These are phyloP conservation scores for Agrochola macilenta DNA, from an alignment of 2,888 invertebrate genomes.

Conservation along the genomic window DNA sequence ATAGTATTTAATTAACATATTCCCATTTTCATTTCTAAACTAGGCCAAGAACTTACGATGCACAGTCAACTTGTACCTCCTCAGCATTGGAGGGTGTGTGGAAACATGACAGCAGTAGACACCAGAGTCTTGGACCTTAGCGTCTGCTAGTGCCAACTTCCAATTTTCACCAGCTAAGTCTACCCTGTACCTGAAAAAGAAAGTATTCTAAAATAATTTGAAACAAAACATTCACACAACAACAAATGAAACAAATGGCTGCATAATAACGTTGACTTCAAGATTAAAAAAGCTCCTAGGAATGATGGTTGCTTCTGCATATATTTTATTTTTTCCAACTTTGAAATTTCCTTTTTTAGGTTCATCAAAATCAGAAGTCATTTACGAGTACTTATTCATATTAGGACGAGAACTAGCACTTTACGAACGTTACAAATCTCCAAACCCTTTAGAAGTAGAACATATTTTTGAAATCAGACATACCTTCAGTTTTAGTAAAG, in stretches of 20 bases:
- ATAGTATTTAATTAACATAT: background rate
- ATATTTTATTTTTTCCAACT: background rate
- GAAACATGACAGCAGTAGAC: conserved; percentile 88
- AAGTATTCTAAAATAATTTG: background rate
- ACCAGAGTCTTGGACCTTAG: conserved; percentile 84
- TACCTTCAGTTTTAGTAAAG: background rate
- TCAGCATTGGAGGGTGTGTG: conserved; percentile 87
- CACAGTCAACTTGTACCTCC: conserved; percentile 82
- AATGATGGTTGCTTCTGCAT: background rate
- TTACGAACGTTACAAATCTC: background rate
- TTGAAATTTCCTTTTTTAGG: background rate
- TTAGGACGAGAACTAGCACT: too few species aligned
- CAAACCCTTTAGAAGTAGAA: background rate
- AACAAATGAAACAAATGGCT: background rate
- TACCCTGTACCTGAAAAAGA: conserved; percentile 81
- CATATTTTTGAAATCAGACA: background rate
- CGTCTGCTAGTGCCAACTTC: conserved; percentile 82
- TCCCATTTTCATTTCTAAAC: background rate
- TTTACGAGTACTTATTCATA: too few species aligned
- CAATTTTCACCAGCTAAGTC: conserved; percentile 87
- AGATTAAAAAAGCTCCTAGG: background rate
- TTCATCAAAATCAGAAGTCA: too few species aligned
- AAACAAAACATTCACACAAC: too few species aligned
- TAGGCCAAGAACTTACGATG: conserved; percentile 79
- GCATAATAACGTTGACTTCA: background rate